phyloP scores from a whole-genome alignment of 2,113 vertebrate species.

The Zootoca vivipara region DNA sequence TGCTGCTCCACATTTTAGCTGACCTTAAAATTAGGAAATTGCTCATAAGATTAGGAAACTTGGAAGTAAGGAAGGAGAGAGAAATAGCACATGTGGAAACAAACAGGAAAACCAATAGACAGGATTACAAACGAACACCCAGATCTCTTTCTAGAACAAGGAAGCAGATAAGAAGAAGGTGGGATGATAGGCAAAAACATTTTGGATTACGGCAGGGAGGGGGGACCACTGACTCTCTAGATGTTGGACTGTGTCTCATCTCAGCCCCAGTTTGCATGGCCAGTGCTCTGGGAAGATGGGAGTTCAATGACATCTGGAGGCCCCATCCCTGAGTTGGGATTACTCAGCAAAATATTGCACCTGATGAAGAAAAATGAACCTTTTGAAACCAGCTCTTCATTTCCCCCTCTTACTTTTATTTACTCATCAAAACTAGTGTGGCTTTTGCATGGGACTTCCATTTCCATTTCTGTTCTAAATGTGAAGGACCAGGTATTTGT shows the following conservation, averaged over 20 bases:
- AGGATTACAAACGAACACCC: constrained; percentile 68
- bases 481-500: not conserved
- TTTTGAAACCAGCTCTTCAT: not conserved
- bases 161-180: constrained; percentile 33
- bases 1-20: constrained; percentile 68
- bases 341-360: not conserved
- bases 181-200: constrained; percentile 1
- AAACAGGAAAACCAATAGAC: constrained; percentile 52
- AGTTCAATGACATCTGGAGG: not conserved
- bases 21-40: constrained; percentile 77
- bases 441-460: not conserved
- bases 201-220: not conserved
- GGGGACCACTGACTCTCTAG: not conserved
- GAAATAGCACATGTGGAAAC: constrained; percentile 63
- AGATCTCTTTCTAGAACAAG: constrained; percentile 68
- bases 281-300: not conserved
- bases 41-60: constrained; percentile 76
- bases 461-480: not conserved
- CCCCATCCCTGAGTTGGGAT: not conserved
- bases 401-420: not conserved
- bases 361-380: not conserved
- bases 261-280: not conserved
- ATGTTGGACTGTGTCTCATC: not conserved
- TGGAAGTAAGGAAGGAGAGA: constrained; percentile 59
- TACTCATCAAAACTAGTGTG: not conserved